Conservation (phyloP, 2,113 vertebrate genomes). For the Pavo muticus region DNA sequence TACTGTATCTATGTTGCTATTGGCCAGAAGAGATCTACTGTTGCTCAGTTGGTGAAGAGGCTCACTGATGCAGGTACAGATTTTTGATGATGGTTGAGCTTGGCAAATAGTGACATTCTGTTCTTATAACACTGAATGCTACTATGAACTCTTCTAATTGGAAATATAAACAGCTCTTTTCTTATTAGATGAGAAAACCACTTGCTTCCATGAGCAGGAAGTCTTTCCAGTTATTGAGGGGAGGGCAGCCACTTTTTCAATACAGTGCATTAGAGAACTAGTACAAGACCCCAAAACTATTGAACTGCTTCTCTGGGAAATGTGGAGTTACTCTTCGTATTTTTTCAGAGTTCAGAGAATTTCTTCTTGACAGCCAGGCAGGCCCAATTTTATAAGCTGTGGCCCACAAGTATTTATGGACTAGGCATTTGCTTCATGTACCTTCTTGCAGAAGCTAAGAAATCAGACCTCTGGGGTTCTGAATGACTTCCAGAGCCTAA, state of each 20-base stretch:
- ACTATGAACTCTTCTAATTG: not conserved
- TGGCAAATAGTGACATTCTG: not conserved
- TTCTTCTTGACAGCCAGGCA: not conserved
- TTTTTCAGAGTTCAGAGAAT: not conserved
- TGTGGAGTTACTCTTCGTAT: not conserved
- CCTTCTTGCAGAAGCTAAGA: not conserved
- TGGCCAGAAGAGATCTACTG: constrained; percentile 98
- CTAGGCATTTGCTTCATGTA: not conserved
- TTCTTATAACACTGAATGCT: not conserved
- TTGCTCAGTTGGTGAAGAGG: constrained; percentile 98
- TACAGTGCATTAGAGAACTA: accelerated
- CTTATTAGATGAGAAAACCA: not conserved
- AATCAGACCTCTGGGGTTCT: not conserved
- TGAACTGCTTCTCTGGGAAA: not conserved
- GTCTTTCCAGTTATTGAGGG: accelerated
- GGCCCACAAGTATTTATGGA: not conserved
- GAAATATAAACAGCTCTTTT: too few species aligned
- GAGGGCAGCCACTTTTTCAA: accelerated
- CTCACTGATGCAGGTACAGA: constrained; percentile 88
- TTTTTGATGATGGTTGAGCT: not conserved
- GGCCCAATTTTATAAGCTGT: not conserved
- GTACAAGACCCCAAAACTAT: not conserved
- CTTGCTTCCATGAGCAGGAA: not conserved
- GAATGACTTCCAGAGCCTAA: not conserved
- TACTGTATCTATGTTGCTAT: constrained; percentile 99